Evolutionary conservation across 1,140 invertebrate genomes (phyloP).

Genomic region (Drosophila tsacasi): DNA sequence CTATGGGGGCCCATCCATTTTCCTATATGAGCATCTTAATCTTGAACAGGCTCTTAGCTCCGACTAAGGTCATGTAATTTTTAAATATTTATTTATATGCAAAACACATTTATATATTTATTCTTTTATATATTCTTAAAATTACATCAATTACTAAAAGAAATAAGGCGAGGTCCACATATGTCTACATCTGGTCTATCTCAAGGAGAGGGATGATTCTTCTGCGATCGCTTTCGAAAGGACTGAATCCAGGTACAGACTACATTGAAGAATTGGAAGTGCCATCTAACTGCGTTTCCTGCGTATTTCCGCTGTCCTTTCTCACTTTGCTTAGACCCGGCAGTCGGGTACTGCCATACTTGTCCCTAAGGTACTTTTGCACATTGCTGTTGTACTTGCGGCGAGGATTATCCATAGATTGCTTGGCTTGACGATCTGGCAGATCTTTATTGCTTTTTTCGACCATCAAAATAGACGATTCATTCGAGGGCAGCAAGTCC

Average conservation of each 20-base stretch:
- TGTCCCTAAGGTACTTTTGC: slow-evolving; percentile 62
- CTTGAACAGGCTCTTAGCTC: neutral
- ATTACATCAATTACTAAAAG: slow-evolving; percentile 17
- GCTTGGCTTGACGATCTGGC: neutral
- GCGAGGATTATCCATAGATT: slow-evolving; percentile 38
- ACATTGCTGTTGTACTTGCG: slow-evolving; percentile 65
- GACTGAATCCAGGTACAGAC: slow-evolving; percentile 2
- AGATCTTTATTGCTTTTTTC: neutral
- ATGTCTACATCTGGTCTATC: neutral
- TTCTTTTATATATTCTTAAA: slow-evolving; percentile 16
- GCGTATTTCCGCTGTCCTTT: neutral
- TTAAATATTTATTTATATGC: neutral
- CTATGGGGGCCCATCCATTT: neutral
- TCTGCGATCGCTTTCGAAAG: neutral
- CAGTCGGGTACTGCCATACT: slow-evolving; percentile 49
- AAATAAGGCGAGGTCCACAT: slow-evolving; percentile 35
- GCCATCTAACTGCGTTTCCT: neutral
- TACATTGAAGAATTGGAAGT: neutral
- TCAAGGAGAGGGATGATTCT: slow-evolving; percentile 2
- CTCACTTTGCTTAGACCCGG: neutral
- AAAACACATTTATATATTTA: slow-evolving; percentile 2
- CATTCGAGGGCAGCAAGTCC: slow-evolving; percentile 53
- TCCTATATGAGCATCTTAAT: neutral
- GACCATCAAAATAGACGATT: neutral
- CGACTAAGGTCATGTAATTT: neutral